These are phyloP conservation scores for Otolemur garnettii DNA, from an alignment of 2,113 vertebrate genomes.

Conservation along the genomic window DNA sequence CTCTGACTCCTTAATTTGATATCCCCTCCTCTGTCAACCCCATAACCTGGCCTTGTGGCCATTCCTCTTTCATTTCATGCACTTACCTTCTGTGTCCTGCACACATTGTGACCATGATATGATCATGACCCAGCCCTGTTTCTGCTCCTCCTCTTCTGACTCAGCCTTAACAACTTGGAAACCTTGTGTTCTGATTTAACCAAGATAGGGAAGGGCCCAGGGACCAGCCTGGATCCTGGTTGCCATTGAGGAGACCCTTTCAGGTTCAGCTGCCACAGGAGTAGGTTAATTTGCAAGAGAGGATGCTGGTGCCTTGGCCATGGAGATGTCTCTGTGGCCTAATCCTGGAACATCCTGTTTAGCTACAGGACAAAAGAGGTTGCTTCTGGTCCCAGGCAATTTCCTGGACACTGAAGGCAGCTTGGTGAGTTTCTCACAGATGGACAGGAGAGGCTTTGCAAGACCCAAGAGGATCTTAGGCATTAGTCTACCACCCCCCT, in stretches of 20 bases:
- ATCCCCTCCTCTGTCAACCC: neutral
- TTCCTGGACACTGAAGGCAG: neutral
- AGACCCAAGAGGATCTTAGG: neutral
- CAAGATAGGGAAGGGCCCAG: neutral
- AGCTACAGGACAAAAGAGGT: neutral
- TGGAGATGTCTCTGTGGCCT: neutral
- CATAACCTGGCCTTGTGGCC: neutral
- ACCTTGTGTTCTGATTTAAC: neutral
- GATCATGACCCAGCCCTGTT: neutral
- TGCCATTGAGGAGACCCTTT: neutral
- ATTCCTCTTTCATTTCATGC: too few relatives aligned
- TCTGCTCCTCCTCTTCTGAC: neutral
- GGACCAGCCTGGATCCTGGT: neutral
- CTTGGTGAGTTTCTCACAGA: neutral
- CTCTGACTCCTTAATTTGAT: neutral
- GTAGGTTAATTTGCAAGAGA: neutral
- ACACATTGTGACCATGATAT: neutral
- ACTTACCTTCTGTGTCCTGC: neutral
- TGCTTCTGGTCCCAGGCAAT: neutral
- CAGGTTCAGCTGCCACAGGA: too few relatives aligned
- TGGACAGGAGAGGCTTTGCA: neutral
- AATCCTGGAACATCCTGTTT: too few relatives aligned
- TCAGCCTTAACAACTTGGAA: neutral
- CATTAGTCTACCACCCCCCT: neutral
- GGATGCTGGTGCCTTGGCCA: accelerated